Base-by-base conservation (phyloP, 2,888 invertebrate species). In the Agelastica alni region DNA sequence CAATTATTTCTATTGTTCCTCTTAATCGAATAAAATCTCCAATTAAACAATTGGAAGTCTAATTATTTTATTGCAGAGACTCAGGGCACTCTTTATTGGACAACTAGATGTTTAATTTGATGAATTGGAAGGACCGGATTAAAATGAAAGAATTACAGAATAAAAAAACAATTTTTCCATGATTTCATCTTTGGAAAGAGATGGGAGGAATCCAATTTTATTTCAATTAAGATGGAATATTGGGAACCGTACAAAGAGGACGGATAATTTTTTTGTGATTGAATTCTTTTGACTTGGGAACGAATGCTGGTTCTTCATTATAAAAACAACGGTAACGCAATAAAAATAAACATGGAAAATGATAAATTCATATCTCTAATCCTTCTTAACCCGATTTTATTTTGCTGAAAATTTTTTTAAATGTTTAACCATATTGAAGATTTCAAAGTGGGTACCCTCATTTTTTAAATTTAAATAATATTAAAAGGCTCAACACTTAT, bases 41-140 rank as follows among this genome's bases (percentile, higher is more conserved):
- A 72, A 73, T 75, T 71, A 72, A 67, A 69, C 73, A 74, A 75
- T 75, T 75, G 69, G 68, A 68, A 69, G 66, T 64, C 67, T 67
- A 71, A 73, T 74, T 75, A 71, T 70, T 69, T 71, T 62, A 70
- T 74, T 67, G 60, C 59, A 39, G 56, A 55, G 52, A 17, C 31
- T 32, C 45, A 13, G 10, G 34, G 56, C 54, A 13, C 20, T 32
- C 39, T 61, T 61, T 57, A 60, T 64, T 61, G 51, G 49, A 58
- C 36, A 43, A 52, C 42, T 57, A 58, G 59, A 67, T 67, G 37
- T 44, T 14, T n/a, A 45, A 52, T 41, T 52, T 22, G 28, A 30
- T 48, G 37, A 39, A 34, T 36, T 7, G 14, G 10, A n/a, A 9
- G n/a, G 30, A 18, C 10, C n/a, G 36, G 17, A 48, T 9, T 12